Conservation (phyloP, 2,113 vertebrate species). For the Oryzias javanicus region DNA sequence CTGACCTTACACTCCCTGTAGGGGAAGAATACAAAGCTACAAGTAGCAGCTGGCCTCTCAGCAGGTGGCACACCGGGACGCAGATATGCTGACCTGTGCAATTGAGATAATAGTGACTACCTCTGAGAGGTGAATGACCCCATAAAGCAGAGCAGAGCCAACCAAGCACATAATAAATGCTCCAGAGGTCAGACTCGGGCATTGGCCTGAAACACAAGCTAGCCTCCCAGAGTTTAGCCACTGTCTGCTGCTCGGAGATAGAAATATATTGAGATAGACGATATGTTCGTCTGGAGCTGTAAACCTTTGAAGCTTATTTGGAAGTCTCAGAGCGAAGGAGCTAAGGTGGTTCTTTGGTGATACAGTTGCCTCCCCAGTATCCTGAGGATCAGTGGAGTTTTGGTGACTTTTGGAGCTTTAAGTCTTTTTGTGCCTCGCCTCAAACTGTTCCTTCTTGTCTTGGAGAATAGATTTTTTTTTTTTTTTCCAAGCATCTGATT, state of each 20-base stretch:
- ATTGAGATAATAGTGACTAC: constrained; percentile 44
- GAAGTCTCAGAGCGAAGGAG: constrained; percentile 13
- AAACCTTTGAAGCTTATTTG: constrained; percentile 23
- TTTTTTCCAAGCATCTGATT: background rate
- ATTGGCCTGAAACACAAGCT: constrained; percentile 58
- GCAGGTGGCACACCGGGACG: constrained; percentile 42
- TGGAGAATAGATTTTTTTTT: background rate
- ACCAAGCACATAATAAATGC: constrained; percentile 59
- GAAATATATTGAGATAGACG: constrained; percentile 50
- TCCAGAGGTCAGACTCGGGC: constrained; percentile 57
- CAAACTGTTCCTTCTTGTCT: background rate
- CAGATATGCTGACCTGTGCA: constrained; percentile 56
- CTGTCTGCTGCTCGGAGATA: constrained; percentile 49
- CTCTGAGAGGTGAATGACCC: constrained; percentile 42
- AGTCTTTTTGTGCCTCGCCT: background rate
- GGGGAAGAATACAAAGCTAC: constrained; percentile 18
- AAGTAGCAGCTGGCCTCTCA: constrained; percentile 54
- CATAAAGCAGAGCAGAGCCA: constrained; percentile 60
- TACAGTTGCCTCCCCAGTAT: constrained; percentile 11
- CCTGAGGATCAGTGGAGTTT: constrained; percentile 10
- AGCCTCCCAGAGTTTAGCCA: constrained; percentile 54
- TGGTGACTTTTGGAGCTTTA: background rate
- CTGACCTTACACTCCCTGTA: constrained; percentile 20
- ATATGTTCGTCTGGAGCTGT: constrained; percentile 21
- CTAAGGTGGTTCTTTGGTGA: constrained; percentile 16